Conservation (phyloP, 2,797 vertebrate species). For the Myotis myotis region DNA sequence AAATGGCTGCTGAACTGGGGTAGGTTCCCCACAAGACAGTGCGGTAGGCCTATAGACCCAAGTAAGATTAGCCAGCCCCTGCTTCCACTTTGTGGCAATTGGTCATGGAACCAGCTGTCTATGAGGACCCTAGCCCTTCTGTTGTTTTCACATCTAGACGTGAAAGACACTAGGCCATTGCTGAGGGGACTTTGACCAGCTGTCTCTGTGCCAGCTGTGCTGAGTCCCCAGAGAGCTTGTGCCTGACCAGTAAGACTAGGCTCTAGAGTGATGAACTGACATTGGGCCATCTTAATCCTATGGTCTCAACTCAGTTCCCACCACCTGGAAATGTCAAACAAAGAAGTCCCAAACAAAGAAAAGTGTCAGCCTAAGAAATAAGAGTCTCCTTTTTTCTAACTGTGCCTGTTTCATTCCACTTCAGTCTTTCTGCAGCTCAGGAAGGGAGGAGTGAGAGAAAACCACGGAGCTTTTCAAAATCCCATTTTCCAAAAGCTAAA, state of each 20-base stretch:
- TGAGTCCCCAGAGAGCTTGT: conserved; percentile 10
- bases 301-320: conserved; percentile 28
- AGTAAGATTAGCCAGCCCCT: background rate
- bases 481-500: conserved; percentile 76
- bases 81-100: conserved; percentile 31
- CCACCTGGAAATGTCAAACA: conserved; percentile 74
- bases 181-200: conserved; percentile 52
- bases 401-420: conserved; percentile 59
- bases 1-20: background rate
- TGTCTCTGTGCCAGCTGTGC: conserved; percentile 59
- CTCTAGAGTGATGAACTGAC: conserved; percentile 5
- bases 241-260: background rate
- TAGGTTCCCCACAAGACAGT: background rate
- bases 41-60: background rate
- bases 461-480: conserved; percentile 72
- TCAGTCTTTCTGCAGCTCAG: conserved; percentile 52
- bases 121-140: conserved; percentile 10
- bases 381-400: conserved; percentile 46
- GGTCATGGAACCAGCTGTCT: conserved; percentile 53
- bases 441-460: conserved; percentile 55
- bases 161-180: conserved; percentile 12
- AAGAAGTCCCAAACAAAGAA: conserved; percentile 60
- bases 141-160: conserved; percentile 33
- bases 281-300: conserved; percentile 55
- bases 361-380: conserved; percentile 48